Percentiles rank a stretch among this genome's conserved stretches.
Evolutionary conservation across 2,888 invertebrate species (phyloP).

Genomic region (Atrina japonica): DNA sequence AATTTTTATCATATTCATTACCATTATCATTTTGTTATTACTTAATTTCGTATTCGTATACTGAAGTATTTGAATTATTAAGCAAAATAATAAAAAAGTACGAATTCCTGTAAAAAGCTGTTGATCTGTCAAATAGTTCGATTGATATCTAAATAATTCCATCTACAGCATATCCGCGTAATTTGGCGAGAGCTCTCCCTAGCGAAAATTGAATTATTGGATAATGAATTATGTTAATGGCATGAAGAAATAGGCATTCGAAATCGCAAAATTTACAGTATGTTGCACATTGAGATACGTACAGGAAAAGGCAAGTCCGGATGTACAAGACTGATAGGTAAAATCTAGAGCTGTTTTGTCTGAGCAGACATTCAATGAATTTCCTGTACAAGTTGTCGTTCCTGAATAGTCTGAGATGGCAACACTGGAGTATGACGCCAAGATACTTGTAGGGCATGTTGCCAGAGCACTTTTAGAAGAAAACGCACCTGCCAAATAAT

Average conservation of each 20-base stretch:
- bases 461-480: conserved; percentile 46
- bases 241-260: no score
- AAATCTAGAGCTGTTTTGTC: conserved; percentile 50
- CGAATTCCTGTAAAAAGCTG: no score
- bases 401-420: conserved; percentile 44
- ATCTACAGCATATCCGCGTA: no score
- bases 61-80: no score
- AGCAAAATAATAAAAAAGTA: no score
- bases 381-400: conserved; percentile 43
- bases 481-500: conserved; percentile 43
- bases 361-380: conserved; percentile 46
- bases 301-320: conserved; percentile 35
- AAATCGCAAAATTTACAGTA: no score
- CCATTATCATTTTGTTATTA: no score
- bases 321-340: conserved; percentile 32
- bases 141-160: no score
- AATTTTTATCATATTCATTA: no score
- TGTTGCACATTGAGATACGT: conserved; percentile 12
- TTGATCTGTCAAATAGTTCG: no score
- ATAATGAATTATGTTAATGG: background rate
- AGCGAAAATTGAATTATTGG: background rate
- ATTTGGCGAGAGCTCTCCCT: no score
- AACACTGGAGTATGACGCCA: conserved; percentile 50
- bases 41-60: no score
- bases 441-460: conserved; percentile 53